phyloP scores from a whole-genome alignment of 64 coral and sea anemone genomes.

The Orbicella faveolata region DNA sequence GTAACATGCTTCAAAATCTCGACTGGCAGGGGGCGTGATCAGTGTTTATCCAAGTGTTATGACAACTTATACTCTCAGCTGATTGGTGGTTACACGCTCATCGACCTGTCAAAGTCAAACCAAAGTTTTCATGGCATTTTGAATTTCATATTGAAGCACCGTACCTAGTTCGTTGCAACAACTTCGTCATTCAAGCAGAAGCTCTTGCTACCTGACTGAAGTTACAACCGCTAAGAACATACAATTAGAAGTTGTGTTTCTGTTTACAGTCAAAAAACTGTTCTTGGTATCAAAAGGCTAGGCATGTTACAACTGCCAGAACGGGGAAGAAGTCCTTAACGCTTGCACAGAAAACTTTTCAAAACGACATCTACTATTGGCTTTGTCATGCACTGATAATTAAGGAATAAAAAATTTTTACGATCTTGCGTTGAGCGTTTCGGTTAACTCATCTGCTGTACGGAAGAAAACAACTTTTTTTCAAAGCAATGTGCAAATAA shows the following conservation, averaged over 20 bases:
- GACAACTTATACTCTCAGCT: neutral
- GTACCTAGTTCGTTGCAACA: neutral
- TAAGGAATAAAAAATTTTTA: too few relatives aligned
- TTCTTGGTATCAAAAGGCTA: neutral
- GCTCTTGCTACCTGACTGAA: neutral
- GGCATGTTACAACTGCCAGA: too few relatives aligned
- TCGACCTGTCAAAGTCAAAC: slow-evolving; percentile 10
- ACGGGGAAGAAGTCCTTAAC: too few relatives aligned
- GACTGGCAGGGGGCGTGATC: too few relatives aligned
- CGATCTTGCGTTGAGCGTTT: too few relatives aligned
- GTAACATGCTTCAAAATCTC: too few relatives aligned
- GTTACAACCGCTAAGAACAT: slow-evolving; percentile 10
- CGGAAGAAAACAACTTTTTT: neutral
- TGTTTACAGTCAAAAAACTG: neutral
- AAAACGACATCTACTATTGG: too few relatives aligned
- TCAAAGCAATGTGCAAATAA: neutral
- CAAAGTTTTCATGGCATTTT: neutral
- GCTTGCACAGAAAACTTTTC: too few relatives aligned
- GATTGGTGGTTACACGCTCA: slow-evolving; percentile 1
- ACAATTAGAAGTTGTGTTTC: slow-evolving; percentile 1
- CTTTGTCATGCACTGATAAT: too few relatives aligned
- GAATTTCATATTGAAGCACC: too few relatives aligned
- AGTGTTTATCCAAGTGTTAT: neutral
- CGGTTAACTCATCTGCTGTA: too few relatives aligned
- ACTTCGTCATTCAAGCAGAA: too few relatives aligned